Percentiles rank a stretch among this genome's conserved stretches.
Evolutionary conservation across 2,888 invertebrate species (phyloP).

Genomic region (Hipparchia semele): DNA sequence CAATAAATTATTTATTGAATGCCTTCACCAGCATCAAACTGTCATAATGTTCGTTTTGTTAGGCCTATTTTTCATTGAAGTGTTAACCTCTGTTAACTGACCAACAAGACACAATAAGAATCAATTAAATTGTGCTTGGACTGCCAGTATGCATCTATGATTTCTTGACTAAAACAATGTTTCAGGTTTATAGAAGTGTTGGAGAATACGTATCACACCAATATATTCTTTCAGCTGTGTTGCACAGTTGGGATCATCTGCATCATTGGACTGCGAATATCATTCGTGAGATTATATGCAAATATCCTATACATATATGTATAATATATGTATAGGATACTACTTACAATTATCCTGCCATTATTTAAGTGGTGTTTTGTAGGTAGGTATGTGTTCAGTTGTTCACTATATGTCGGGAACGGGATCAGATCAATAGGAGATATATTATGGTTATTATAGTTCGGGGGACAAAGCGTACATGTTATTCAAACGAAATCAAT

Average conservation of each 20-base stretch:
- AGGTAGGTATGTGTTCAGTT: not conserved
- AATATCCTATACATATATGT: too few species aligned
- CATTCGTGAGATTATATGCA: constrained; percentile 58
- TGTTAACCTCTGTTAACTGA: too few species aligned
- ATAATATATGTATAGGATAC: not conserved
- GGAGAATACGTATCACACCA: constrained; percentile 75
- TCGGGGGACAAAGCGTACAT: too few species aligned
- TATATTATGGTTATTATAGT: too few species aligned
- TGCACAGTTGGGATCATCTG: constrained; percentile 76
- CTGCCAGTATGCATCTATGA: not conserved
- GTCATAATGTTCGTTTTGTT: constrained; percentile 54
- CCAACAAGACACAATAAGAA: too few species aligned
- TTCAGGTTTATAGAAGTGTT: constrained; percentile 72
- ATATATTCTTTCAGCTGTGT: constrained; percentile 80
- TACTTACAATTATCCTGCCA: not conserved
- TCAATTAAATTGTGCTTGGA: not conserved
- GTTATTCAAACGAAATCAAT: too few species aligned
- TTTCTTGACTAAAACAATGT: constrained; percentile 31
- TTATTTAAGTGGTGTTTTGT: not conserved
- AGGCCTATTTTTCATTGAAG: not conserved
- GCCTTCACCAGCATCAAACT: constrained; percentile 66
- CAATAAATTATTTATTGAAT: constrained; percentile 56
- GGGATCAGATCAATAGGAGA: too few species aligned
- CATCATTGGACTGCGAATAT: constrained; percentile 69
- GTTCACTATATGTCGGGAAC: too few species aligned